Evolutionary conservation across 2,113 vertebrate species (phyloP), one percentile per base, ranked within the genome.

Genomic region (Lepus timidus): DNA sequence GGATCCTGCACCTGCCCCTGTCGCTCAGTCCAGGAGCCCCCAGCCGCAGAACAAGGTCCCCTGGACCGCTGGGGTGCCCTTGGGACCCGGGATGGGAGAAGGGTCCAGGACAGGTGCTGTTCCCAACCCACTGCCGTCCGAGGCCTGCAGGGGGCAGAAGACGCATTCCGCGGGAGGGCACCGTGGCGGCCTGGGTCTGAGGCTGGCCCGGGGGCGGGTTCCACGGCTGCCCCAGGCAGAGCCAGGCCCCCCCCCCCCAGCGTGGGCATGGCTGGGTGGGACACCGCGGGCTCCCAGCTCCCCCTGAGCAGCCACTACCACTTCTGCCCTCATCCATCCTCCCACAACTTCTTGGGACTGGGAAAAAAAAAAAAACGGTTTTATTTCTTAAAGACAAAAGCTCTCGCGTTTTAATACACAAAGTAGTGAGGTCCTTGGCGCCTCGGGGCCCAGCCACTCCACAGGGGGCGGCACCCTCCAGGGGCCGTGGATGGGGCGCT

Each of bases 371-470:
- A 52, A 88, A 61, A 78, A n/a, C 84, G 80, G 27, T 80, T 97
- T 97, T 97, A 95, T 97, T 97, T 96, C 83, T 95, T 93, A 89
- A 90, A 92, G 91, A 97, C 83, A 81, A 90, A 96, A 92, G 95
- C 95, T 88, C 91, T 96, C 76, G 44, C 85, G 95, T 83, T 97
- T 95, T 89, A 74, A 93, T 84, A 97, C 95, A 96, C 85, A 55
- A 70, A 94, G 70, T 86, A 90, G 52, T 55, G 92, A 90, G 73
- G 93, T 97, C 96, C 95, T 89, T 25, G 75, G 93, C 9, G 2
- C 85, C 61, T 10, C 70, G 85, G 0, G 17, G 90, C 79, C 86
- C 85, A 9, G 6, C 25, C 33, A 65, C 55, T 58, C 55, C 55
- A 58, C 14, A 3, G 55, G 19, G 44, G 6, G 44, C 5, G 44